Evolutionary conservation across 2,797 vertebrate species (phyloP).

Genomic region (Dendrocincla fuliginosa): DNA sequence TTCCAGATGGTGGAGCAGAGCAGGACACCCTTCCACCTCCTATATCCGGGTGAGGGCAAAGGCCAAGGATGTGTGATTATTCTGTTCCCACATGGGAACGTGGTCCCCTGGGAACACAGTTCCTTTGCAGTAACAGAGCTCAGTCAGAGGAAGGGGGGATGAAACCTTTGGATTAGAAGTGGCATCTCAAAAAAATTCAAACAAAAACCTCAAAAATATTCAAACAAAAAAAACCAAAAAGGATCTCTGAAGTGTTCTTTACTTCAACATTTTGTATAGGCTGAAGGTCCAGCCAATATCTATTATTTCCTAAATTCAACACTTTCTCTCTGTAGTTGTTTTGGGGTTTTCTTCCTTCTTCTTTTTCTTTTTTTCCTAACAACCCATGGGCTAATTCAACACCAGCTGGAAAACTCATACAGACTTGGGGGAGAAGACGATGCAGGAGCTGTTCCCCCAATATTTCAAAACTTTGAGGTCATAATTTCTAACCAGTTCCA

Average conservation of each 20-base stretch:
- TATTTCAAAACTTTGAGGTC: not conserved
- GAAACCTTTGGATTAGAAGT: not conserved
- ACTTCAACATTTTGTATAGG: not conserved
- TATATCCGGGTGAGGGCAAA: not conserved
- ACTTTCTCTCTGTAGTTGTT: not conserved
- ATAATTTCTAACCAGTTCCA: not conserved
- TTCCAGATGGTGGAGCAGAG: not conserved
- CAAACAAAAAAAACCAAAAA: rapidly evolving
- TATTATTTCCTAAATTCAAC: not conserved
- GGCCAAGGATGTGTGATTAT: not conserved
- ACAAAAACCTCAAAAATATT: not conserved
- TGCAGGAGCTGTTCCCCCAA: not conserved
- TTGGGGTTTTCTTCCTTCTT: rapidly evolving
- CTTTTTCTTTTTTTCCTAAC: not conserved
- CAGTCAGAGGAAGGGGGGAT: not conserved
- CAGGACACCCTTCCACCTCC: not conserved
- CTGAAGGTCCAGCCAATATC: not conserved
- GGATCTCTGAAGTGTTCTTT: not conserved
- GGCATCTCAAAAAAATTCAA: not conserved
- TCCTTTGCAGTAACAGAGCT: not conserved
- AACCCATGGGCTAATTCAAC: not conserved
- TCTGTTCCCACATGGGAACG: not conserved
- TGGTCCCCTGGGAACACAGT: not conserved
- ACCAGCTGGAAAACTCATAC: not conserved
- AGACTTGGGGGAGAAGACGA: not conserved